These are phyloP conservation scores for Myotis findleyi DNA, from an alignment of 2,797 vertebrate species.

Conservation along the genomic window DNA sequence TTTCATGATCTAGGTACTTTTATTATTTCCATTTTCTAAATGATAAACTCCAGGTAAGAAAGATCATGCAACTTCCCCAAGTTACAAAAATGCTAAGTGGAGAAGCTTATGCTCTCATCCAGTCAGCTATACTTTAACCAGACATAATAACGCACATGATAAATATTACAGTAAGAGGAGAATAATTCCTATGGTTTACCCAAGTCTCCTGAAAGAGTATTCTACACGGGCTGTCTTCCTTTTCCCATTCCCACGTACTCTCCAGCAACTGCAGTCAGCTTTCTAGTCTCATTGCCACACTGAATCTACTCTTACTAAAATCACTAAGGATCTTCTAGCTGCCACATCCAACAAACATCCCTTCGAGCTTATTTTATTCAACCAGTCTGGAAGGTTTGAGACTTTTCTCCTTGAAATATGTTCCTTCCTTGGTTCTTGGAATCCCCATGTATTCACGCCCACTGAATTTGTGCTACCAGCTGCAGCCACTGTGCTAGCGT, in stretches of 20 bases:
- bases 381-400: neutral
- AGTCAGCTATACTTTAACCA: neutral
- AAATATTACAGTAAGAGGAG: neutral
- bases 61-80: neutral
- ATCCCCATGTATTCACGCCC: neutral
- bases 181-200: neutral
- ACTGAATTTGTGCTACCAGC: neutral
- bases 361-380: neutral
- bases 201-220: neutral
- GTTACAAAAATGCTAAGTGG: neutral
- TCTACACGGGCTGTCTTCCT: neutral
- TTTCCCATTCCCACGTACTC: neutral
- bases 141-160: neutral
- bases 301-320: neutral
- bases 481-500: neutral
- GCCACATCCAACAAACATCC: neutral
- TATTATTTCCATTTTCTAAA: neutral
- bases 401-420: neutral
- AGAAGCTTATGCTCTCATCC: neutral
- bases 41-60: neutral
- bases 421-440: neutral
- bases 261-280: neutral
- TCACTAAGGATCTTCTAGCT: neutral
- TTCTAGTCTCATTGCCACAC: neutral
- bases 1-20: neutral